Evolutionary conservation across 2,113 vertebrate genomes (phyloP).

Genomic region (Nibea coibor): DNA sequence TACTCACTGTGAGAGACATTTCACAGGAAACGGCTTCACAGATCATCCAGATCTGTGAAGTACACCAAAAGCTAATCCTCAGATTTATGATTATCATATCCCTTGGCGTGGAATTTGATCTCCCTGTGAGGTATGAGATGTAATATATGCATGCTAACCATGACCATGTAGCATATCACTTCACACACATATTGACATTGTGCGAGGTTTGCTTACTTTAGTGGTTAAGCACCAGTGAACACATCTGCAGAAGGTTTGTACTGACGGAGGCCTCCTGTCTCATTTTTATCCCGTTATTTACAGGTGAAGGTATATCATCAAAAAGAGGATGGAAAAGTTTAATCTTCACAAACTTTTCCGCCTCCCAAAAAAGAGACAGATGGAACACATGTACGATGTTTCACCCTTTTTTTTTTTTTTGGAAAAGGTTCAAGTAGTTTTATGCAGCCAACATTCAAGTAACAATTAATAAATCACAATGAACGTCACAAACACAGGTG

Average conservation of each 20-base stretch:
- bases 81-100: conserved; percentile 59
- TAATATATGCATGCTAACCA: conserved; percentile 35
- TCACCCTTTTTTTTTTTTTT: conserved; percentile 1
- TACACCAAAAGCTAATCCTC: conserved; percentile 57
- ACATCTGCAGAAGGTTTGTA: conserved; percentile 63
- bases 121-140: conserved; percentile 50
- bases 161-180: conserved; percentile 30
- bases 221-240: conserved; percentile 35
- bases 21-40: conserved; percentile 32
- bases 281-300: conserved; percentile 10
- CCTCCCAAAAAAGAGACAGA: conserved; percentile 9
- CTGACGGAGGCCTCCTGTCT: conserved; percentile 22
- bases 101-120: conserved; percentile 37
- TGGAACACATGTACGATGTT: conserved; percentile 12
- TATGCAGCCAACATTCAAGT: conserved; percentile 4
- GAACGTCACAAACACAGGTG: conserved; percentile 34
- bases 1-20: conserved; percentile 29
- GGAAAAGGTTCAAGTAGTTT: conserved; percentile 21
- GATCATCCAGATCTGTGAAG: conserved; percentile 62
- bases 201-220: conserved; percentile 54
- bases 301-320: conserved; percentile 44
- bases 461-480: conserved; percentile 43
- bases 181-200: conserved; percentile 43
- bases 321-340: conserved; percentile 40
- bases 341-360: conserved; percentile 12